Conservation (phyloP, 2,797 vertebrate species). For the Serranus cabrilla region DNA sequence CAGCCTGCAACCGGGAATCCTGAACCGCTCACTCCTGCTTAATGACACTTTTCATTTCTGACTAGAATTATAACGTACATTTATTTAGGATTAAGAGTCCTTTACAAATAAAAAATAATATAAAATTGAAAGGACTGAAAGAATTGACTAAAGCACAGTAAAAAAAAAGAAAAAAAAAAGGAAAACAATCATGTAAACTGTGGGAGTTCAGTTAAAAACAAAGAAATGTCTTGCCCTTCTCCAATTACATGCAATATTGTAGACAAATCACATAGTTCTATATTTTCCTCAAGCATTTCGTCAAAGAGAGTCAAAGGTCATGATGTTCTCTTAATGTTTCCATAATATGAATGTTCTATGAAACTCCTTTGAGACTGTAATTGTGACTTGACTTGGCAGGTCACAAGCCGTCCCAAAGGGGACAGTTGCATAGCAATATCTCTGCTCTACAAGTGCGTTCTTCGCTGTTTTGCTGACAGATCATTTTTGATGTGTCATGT, state of each 20-base stretch:
- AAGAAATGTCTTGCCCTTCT: neutral
- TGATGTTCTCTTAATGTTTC: constrained; percentile 1
- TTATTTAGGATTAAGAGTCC: neutral
- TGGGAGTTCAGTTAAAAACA: neutral
- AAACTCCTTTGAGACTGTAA: constrained; percentile 3
- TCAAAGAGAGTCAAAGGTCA: constrained; percentile 6
- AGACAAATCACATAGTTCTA: neutral
- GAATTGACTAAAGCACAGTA: neutral
- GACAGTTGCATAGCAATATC: constrained; percentile 16
- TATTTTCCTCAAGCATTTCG: neutral
- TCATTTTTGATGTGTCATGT: constrained; percentile 20
- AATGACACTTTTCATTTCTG: constrained; percentile 34
- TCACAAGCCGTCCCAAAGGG: constrained; percentile 10
- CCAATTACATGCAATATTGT: neutral
- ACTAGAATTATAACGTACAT: neutral
- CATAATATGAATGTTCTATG: neutral
- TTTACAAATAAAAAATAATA: constrained; percentile 2
- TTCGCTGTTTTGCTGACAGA: constrained; percentile 17
- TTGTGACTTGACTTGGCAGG: constrained; percentile 21
- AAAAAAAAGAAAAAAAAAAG: neutral
- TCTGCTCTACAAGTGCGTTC: constrained; percentile 1
- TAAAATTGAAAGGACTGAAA: neutral
- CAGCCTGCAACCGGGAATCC: constrained; percentile 45
- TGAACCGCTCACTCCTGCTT: constrained; percentile 20
- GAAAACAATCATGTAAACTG: neutral